Evolutionary conservation across 2,113 vertebrate genomes (phyloP), one percentile per base, ranked within the genome.

Genomic region (Pomatorhinus ruficollis): DNA sequence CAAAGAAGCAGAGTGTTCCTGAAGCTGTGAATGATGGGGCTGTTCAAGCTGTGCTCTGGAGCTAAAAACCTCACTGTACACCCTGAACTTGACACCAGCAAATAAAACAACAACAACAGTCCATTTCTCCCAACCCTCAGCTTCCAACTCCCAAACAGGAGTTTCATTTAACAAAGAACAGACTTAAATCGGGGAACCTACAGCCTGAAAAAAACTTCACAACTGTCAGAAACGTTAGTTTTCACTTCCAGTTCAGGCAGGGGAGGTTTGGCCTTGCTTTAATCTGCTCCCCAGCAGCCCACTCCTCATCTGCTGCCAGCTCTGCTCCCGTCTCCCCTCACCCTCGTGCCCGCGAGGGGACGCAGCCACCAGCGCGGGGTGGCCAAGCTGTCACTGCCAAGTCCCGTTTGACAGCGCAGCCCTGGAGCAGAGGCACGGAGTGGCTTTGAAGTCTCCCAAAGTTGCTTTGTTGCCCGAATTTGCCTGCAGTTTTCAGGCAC

Each of bases 361-460:
- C 19, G 4, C n/a, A 23, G 68, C 25, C 45, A 27, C 37, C 3
- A 12, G 72, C 5, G 1, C 0, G 0, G 13, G 52, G 12, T 10
- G 50, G 63, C 68, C 83, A 9, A 86, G 54, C 59, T 83, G 40
- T 5, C 92, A 59, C 28, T 31, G n/a, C 42, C 19, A 11, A 6
- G 30, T 35, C 81, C n/a, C 22, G 2, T 37, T 3, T 21, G 57
- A 78, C 12, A 84, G 60, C 8, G 0, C 23, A 42, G 7, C 24
- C 5, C 0, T 9, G 47, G 10, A 70, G 64, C 65, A 64, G n/a
- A 68, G 53, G n/a, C 79, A 44, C 42, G 6, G 52, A 0, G 0
- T 0, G 53, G 25, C 79, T 88, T 3, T 33, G 15, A 77, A 86
- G 75, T 1, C 59, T 77, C 92, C 1, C 3, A 6, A 47, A 77